Evolutionary conservation across 1,140 invertebrate species (phyloP).

Genomic region (Chelonus insularis): DNA sequence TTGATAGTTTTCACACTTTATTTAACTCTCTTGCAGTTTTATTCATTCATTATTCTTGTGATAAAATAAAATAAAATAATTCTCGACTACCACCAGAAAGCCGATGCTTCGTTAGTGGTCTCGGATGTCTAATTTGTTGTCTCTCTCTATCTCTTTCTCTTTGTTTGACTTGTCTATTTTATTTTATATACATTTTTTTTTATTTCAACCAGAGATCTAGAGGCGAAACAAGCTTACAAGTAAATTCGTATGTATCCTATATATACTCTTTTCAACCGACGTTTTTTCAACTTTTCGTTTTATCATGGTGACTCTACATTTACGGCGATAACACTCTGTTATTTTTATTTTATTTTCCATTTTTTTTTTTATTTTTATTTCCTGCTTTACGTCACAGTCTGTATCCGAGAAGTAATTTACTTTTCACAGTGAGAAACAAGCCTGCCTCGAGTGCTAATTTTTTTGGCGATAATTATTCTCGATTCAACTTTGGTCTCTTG

Average conservation of each 20-base stretch:
- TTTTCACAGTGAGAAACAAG: background rate
- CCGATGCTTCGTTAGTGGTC: constrained; percentile 22
- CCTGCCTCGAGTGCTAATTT: background rate
- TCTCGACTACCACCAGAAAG: background rate
- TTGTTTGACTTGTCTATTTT: background rate
- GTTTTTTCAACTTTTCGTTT: background rate
- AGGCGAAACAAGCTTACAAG: constrained; percentile 4
- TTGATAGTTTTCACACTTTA: background rate
- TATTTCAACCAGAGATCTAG: background rate
- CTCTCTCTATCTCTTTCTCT: background rate
- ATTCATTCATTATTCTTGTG: background rate
- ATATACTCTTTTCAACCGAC: background rate
- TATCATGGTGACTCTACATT: background rate
- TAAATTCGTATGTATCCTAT: background rate
- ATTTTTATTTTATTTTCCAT: no score
- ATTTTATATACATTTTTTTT: background rate
- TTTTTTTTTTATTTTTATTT: background rate
- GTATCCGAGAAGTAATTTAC: background rate
- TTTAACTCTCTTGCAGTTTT: background rate
- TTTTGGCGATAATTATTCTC: background rate
- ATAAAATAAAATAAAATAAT: constrained; percentile 2
- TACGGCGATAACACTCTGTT: no score
- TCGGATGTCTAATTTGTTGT: background rate
- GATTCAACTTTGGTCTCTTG: no score
- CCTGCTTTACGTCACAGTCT: background rate